Base-by-base conservation (phyloP, 2,888 invertebrate species). In the Phoenoteleia sp. region DNA sequence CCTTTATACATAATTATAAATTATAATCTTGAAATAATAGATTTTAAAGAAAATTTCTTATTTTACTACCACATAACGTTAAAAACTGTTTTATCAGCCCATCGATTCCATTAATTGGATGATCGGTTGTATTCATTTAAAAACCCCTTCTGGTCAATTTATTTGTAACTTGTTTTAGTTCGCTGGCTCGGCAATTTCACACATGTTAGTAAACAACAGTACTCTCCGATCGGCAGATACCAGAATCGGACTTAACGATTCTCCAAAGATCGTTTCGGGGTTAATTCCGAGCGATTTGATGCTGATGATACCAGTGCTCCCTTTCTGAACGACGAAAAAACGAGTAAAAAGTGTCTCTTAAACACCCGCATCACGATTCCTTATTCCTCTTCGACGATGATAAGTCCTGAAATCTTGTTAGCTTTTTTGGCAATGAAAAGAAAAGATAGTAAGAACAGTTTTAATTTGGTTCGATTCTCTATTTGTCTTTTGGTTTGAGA, bases 391-490 rank as follows among this genome's bases (percentile, higher is more conserved):
- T 52, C 74, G 47, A 42, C 39, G 27, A 74, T 74, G 42, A 74
- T 74, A 74, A 62, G 62, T 62, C 52, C 62, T 49, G 9, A n/a
- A 21, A 27, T 62, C 58, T 52, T 74, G 62, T 74, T 49, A 52
- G 7, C 39, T 62, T 52, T 62, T 62, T 60, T 39, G 39, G n/a
- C 4, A 62, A 52, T 49, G 62, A 42, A 64, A 62, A 54, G 17
- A 4, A 60, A 15, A 74, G 62, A 62, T 47, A 47, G 47, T 21
- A 19, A 42, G 13, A 33, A 49, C 49, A 27, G 58, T 60, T 72
- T 72, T 72, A 72, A 72, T 72, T 72, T 72, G 36, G 29, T 23
- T 60, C 39, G 47, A 9, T 72, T 49, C 15, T 33, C 56, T 19
- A 56, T 56, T 67, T 11, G 49, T 56, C 27, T 29, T 69, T 69